Conservation (phyloP, 2,797 vertebrate genomes). For the Protosalanx chinensis region DNA sequence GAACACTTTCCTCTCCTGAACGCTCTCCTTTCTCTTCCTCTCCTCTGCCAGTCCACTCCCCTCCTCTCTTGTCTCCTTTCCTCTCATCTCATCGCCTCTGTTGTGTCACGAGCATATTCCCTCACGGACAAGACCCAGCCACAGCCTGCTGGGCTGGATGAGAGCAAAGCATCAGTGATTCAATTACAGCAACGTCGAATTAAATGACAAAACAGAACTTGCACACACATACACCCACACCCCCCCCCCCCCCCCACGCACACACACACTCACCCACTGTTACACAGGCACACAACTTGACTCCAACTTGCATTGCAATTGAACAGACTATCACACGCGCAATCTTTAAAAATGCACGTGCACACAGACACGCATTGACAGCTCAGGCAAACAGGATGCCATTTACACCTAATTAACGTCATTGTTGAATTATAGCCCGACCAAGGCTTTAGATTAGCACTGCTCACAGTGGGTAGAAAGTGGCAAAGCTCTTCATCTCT, state of each 20-base stretch:
- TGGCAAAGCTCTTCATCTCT: neutral
- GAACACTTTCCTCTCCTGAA: neutral
- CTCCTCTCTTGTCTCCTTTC: neutral
- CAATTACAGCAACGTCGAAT: conserved; percentile 44
- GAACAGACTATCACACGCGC: neutral
- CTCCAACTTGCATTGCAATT: neutral
- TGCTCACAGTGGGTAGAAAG: neutral
- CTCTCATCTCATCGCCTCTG: neutral
- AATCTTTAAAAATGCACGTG: conserved; percentile 9
- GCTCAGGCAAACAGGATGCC: conserved; percentile 23
- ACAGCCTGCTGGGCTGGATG: conserved; percentile 13
- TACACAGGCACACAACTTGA: neutral
- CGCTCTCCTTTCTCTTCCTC: neutral
- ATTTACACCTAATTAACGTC: conserved; percentile 22
- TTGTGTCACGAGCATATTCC: neutral
- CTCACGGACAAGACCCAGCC: neutral
- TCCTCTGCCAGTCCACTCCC: neutral
- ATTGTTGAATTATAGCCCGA: conserved; percentile 5
- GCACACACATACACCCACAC: neutral
- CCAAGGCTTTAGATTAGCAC: neutral
- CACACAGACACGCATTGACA: conserved; percentile 5
- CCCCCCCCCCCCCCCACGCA: neutral
- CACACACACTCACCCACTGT: conserved; percentile 15
- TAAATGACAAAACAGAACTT: conserved; percentile 41
- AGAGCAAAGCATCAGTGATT: conserved; percentile 36